Base-by-base conservation (phyloP, 2,888 invertebrate genomes). In the Agonopterix heracliana region DNA sequence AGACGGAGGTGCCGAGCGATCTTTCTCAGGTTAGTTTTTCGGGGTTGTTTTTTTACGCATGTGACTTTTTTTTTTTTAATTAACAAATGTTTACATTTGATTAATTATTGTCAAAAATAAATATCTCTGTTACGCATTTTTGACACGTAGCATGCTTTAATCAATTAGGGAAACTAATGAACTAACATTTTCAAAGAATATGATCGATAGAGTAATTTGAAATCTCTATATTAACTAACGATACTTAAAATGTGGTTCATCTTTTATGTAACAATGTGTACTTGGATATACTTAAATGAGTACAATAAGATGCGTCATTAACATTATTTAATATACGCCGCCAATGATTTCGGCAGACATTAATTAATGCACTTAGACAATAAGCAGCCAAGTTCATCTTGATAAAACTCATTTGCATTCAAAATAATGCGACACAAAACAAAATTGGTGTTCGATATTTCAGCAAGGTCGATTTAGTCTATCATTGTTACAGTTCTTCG, bases 11-110 rank as follows among this genome's bases (percentile, higher is more conserved):
- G 36, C 82, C 89, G 13, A 85, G 85, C 59, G 89, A 93, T 69
- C 88, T 92, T 62, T 90, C 92, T 56, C 94, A 94, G 93, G 94
- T 93, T 75, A 89, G 89, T 78, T 59, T 55, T 53, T 38, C 9
- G n/a, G 10, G n/a, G 38, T n/a, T 38, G 38, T 4, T n/a, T 38
- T 10, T 36, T 10, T 38, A 3, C 10, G n/a, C 38, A 38, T 38
- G 38, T 38, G n/a, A 26, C 5, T 26, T 26, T 26, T 26, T 17
- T 26, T 26, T 26, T 26, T 1, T 26, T 26, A 14, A 14, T 2
- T 14, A 5, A 26, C 26, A 26, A 26, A 26, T 5, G 5, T 26
- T 26, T 26, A 26, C 7, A 26, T 26, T 26, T 26, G 1, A 17
- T 17, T 17, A 17, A 14, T 2, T 26, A 26, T 26, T 26, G 5